phyloP scores from a whole-genome alignment of 2,888 invertebrate species.

The Cantharis flavilabris region DNA sequence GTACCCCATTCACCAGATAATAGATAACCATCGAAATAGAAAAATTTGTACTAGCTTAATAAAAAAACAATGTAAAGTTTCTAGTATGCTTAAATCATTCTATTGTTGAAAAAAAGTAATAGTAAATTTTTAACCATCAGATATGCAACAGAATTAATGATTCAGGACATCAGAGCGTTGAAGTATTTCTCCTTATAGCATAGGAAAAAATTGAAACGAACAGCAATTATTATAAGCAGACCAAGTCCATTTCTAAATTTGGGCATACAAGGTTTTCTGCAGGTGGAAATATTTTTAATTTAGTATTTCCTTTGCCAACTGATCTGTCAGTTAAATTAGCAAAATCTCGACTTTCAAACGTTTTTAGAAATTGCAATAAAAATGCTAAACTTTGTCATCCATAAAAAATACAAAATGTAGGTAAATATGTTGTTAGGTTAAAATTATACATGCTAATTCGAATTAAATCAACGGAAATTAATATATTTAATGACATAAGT shows the following conservation, averaged over 20 bases:
- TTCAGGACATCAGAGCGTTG: background rate
- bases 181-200: background rate
- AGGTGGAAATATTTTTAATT: background rate
- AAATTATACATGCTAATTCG: background rate
- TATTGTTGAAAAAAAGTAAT: background rate
- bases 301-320: background rate
- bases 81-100: background rate
- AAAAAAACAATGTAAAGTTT: background rate
- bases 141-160: background rate
- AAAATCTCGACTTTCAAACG: background rate
- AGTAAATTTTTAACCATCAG: background rate
- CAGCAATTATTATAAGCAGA: background rate
- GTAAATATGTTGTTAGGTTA: background rate
- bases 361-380: constrained; percentile 1
- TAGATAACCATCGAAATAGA: background rate
- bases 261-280: background rate
- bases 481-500: background rate
- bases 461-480: background rate
- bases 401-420: background rate
- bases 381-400: background rate
- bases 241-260: background rate
- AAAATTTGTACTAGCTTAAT: background rate
- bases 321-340: background rate
- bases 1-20: background rate
- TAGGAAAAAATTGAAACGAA: background rate